These are phyloP conservation scores for Cheilosia grossa DNA, from an alignment of 2,888 invertebrate species.

Conservation along the genomic window DNA sequence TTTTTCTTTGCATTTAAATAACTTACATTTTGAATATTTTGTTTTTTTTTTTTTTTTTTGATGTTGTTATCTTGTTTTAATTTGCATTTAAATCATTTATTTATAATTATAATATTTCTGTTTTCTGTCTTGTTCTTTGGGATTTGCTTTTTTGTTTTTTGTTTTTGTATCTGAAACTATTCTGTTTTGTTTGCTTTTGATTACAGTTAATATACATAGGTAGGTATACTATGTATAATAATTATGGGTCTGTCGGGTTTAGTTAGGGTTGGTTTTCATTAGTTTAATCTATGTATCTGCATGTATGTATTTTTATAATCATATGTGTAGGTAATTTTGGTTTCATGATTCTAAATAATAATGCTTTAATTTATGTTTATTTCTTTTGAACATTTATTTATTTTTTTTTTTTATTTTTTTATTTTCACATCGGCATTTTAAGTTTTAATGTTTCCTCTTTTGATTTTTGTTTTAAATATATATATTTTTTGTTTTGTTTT, in stretches of 20 bases:
- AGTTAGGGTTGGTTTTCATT: constrained; percentile 32
- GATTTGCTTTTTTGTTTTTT: background rate
- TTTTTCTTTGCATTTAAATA: constrained; percentile 60
- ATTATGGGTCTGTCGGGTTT: constrained; percentile 60
- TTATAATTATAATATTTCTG: constrained; percentile 16
- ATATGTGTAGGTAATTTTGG: constrained; percentile 72
- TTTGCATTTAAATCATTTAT: constrained; percentile 44
- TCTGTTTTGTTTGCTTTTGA: constrained; percentile 54
- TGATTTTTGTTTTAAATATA: constrained; percentile 65
- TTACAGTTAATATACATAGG: constrained; percentile 63
- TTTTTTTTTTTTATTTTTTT: constrained; percentile 50
- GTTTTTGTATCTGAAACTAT: constrained; percentile 59
- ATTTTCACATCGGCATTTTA: constrained; percentile 68
- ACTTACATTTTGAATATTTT: constrained; percentile 52
- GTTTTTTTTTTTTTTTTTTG: no score
- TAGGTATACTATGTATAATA: constrained; percentile 41
- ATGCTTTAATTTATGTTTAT: constrained; percentile 55
- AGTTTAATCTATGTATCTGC: constrained; percentile 37
- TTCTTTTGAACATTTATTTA: constrained; percentile 79
- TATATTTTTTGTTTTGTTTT: constrained; percentile 26
- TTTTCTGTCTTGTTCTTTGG: constrained; percentile 18
- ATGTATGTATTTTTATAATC: constrained; percentile 54
- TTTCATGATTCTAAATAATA: constrained; percentile 67
- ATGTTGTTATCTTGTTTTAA: constrained; percentile 11
- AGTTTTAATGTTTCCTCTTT: background rate